Conservation (phyloP, 2,888 invertebrate species). For the Drosophila vallismaia region DNA sequence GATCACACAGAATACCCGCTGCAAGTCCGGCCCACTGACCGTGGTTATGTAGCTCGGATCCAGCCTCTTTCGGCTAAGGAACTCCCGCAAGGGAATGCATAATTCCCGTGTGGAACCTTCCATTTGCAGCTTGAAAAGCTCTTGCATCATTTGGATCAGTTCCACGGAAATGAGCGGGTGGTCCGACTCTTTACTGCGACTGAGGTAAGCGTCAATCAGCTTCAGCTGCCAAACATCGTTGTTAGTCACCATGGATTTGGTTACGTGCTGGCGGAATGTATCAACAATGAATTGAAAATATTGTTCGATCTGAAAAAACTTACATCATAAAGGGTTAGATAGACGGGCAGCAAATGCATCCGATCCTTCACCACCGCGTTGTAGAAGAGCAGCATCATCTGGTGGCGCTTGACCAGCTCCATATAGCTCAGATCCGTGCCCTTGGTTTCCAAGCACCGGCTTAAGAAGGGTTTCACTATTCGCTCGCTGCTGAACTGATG, state of each 20-base stretch:
- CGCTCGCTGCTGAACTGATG: slow-evolving; percentile 90
- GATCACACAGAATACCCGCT: slow-evolving; percentile 77
- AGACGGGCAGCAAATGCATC: slow-evolving; percentile 89
- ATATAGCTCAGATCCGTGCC: slow-evolving; percentile 74
- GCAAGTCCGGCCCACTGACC: slow-evolving; percentile 65
- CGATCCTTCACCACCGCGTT: slow-evolving; percentile 93
- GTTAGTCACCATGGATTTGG: slow-evolving; percentile 59
- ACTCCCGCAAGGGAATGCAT: slow-evolving; percentile 73
- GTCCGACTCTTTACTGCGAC: slow-evolving; percentile 35
- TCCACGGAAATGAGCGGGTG: slow-evolving; percentile 81
- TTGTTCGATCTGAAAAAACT: slow-evolving; percentile 52
- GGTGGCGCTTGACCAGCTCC: slow-evolving; percentile 85
- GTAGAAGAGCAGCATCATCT: slow-evolving; percentile 88
- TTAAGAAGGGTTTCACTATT: slow-evolving; percentile 88
- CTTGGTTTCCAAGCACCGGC: slow-evolving; percentile 86
- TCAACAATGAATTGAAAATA: neutral
- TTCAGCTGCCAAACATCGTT: slow-evolving; percentile 91
- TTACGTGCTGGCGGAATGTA: slow-evolving; percentile 60
- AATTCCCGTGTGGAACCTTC: slow-evolving; percentile 67
- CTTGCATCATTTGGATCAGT: slow-evolving; percentile 79
- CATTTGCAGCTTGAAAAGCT: slow-evolving; percentile 74
- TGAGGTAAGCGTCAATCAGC: slow-evolving; percentile 86
- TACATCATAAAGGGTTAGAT: slow-evolving; percentile 89
- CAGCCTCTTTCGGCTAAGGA: slow-evolving; percentile 68
- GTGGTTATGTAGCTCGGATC: slow-evolving; percentile 68